Conservation (phyloP, 2,888 invertebrate genomes). For the Xestia ashworthii region DNA sequence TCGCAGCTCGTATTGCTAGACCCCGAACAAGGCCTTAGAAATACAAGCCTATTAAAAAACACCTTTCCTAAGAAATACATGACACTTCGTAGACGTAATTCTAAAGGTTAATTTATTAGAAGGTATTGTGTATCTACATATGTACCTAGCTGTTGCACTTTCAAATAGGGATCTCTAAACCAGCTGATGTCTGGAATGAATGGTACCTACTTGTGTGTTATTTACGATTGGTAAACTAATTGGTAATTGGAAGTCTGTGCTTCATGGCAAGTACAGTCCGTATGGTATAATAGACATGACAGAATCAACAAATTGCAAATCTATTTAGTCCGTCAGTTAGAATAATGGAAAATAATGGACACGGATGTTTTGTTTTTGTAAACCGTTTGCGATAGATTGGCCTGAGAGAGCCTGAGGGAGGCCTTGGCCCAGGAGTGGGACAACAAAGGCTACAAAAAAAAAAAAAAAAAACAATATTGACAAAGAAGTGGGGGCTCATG, state of each 20-base stretch:
- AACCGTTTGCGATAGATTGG: too few relatives aligned
- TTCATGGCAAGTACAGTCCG: neutral
- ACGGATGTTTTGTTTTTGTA: too few relatives aligned
- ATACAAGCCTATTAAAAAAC: neutral
- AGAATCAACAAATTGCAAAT: too few relatives aligned
- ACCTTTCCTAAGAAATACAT: neutral
- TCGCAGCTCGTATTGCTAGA: neutral
- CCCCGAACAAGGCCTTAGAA: neutral
- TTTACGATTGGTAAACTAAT: neutral
- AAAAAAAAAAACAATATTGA: too few relatives aligned
- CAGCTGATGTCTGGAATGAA: slow-evolving; percentile 11
- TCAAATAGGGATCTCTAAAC: slow-evolving; percentile 22
- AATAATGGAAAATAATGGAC: too few relatives aligned
- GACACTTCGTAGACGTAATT: slow-evolving; percentile 4
- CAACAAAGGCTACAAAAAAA: too few relatives aligned
- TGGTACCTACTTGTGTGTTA: neutral
- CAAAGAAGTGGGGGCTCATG: too few relatives aligned
- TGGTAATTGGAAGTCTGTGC: neutral
- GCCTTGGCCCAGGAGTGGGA: too few relatives aligned
- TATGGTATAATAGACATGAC: neutral
- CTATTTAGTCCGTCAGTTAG: too few relatives aligned
- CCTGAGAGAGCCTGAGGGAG: too few relatives aligned
- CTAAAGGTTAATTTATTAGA: slow-evolving; percentile 39
- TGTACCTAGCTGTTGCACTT: slow-evolving; percentile 19
- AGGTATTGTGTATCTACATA: slow-evolving; percentile 22